Conservation (phyloP, 1,140 invertebrate species). For the Zaprionus ghesquierei region DNA sequence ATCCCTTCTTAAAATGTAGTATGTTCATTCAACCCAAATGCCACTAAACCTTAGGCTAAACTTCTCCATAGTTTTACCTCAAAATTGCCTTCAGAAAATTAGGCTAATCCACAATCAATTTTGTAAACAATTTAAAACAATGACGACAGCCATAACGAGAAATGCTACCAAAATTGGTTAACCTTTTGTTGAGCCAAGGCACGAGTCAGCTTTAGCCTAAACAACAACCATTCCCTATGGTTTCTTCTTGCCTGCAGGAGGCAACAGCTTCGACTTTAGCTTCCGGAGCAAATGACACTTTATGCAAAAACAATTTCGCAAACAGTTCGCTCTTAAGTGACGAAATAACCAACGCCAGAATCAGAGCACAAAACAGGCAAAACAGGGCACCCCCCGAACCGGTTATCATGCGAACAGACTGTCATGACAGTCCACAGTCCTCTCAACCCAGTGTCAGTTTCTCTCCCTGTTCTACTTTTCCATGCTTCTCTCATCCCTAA, state of each 20-base stretch:
- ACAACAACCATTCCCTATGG: neutral
- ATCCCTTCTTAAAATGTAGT: neutral
- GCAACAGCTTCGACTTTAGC: neutral
- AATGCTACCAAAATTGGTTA: conserved; percentile 10
- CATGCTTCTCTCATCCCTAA: neutral
- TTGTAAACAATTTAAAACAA: conserved; percentile 31
- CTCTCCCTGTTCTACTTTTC: neutral
- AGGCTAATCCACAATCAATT: conserved; percentile 28
- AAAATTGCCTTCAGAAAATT: conserved; percentile 9
- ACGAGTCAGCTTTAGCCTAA: neutral
- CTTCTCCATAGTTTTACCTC: neutral
- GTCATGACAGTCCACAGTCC: conserved; percentile 23
- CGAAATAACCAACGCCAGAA: conserved; percentile 35
- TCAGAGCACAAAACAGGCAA: conserved; percentile 18
- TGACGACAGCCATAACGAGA: neutral
- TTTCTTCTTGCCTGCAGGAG: neutral
- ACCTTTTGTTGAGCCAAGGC: conserved; percentile 9
- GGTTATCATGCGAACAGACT: conserved; percentile 27
- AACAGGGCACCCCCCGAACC: neutral
- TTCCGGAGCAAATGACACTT: neutral
- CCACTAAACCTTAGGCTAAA: neutral
- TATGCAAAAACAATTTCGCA: conserved; percentile 47
- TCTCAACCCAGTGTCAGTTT: neutral
- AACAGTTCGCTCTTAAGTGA: conserved; percentile 18
- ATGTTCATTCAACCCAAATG: neutral